Conservation (phyloP, 2,113 vertebrate species). For the Chunga burmeisteri region DNA sequence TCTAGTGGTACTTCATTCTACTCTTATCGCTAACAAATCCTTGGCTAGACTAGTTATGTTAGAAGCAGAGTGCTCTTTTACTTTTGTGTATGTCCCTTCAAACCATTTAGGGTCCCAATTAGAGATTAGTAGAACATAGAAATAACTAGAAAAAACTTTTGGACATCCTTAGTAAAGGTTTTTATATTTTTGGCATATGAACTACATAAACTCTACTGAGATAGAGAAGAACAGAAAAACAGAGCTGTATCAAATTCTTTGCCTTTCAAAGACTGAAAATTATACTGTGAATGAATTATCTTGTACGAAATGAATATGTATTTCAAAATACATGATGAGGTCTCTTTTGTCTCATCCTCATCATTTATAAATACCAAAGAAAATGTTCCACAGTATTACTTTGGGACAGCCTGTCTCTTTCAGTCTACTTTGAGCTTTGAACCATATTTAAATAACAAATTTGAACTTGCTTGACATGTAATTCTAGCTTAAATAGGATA, state of each 20-base stretch:
- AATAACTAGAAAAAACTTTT: neutral
- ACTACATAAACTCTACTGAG: neutral
- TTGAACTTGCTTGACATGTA: neutral
- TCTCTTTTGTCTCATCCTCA: neutral
- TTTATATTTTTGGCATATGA: neutral
- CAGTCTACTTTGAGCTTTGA: neutral
- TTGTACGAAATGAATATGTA: neutral
- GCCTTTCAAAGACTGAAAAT: neutral
- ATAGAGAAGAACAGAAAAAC: neutral
- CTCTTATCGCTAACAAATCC: neutral
- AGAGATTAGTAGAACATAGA: neutral
- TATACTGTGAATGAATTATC: neutral
- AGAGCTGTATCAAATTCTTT: neutral
- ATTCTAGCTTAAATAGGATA: neutral
- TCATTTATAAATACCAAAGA: neutral
- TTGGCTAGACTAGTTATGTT: neutral
- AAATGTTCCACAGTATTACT: neutral
- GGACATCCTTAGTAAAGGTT: neutral
- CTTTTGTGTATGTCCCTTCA: neutral
- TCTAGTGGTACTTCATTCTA: neutral
- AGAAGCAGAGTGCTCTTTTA: neutral
- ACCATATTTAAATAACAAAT: constrained; percentile 27
- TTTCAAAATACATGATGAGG: neutral
- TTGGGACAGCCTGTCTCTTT: neutral
- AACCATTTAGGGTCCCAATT: neutral